Base-by-base conservation (phyloP, 2,888 invertebrate genomes). In the Belgica antarctica region DNA sequence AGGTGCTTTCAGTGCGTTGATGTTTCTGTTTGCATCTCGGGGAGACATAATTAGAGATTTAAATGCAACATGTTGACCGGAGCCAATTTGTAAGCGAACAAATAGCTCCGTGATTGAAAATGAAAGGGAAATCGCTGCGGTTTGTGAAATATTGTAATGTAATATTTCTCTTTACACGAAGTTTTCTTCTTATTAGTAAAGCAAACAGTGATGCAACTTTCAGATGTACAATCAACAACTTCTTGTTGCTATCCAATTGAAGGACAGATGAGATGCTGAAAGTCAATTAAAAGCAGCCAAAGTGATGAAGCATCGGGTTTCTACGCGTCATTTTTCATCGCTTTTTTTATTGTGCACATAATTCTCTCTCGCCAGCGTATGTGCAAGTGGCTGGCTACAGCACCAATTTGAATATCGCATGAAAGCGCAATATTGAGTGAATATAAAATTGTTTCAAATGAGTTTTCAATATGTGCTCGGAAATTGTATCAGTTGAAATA, bases 291-390 rank as follows among this genome's bases (percentile, higher is more conserved):
- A 15, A 3, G 41, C n/a, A 41, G 8, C 10, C 41, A 41, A 41
- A 41, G 41, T 41, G 41, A 41, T 41, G 41, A 41, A 41, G 41
- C 41, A 41, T 41, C 41, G 15, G 41, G 41, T 41, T 41, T 41
- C 41, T 41, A n/a, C n/a, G n/a, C 41, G 15, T 41, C 41, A 41
- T 41, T 41, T 41, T 41, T 10, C 41, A 41, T 12, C 41, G 41
- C 2, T 41, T 41, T 31, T 41, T 41, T 41, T 41, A 41, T 41
- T 2, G 41, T 10, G 2, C 41, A 41, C 41, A 41, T 41, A 41
- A 41, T 41, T 41, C 41, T 41, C 41, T 41, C 31, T 41, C 10
- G 41, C 41, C 41, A n/a, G 41, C n/a, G 12, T 41, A 41, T 41
- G 10, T 41, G 41, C 41, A 41, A 41, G n/a, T 41, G n/a, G 41